A percentile compares a stretch with the other conserved stretches of the same genome.
phyloP scores from a whole-genome alignment of 2,888 invertebrate species.

The Pseudoips prasinana region DNA sequence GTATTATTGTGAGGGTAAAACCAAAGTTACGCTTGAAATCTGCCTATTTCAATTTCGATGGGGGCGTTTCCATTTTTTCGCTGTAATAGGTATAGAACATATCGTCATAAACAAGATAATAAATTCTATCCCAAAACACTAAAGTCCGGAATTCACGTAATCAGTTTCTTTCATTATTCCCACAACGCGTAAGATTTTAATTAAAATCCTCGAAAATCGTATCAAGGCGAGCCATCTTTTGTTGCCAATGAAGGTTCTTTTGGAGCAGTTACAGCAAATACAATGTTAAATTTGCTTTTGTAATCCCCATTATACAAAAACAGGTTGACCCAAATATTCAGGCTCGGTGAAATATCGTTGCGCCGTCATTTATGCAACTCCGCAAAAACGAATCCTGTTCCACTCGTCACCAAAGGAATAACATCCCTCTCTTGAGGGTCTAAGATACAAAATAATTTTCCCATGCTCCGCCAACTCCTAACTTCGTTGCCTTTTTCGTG shows the following conservation, averaged over 20 bases:
- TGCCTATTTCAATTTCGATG: constrained; percentile 50
- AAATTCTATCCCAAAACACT: constrained; percentile 50
- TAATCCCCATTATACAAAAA: constrained; percentile 78
- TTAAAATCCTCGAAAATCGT: constrained; percentile 72
- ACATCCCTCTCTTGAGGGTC: constrained; percentile 50
- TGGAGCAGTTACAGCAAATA: constrained; percentile 72
- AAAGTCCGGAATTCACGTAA: constrained; percentile 47
- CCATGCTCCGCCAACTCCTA: constrained; percentile 38
- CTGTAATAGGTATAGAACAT: constrained; percentile 26
- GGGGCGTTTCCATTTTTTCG: constrained; percentile 34
- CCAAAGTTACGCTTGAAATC: constrained; percentile 50
- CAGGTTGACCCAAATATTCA: constrained; percentile 80
- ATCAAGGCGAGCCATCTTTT: constrained; percentile 69
- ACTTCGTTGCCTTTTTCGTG: constrained; percentile 60
- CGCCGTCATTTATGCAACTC: constrained; percentile 76
- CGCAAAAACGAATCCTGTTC: constrained; percentile 73
- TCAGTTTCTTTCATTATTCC: constrained; percentile 63
- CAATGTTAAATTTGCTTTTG: constrained; percentile 76
- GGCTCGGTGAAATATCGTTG: constrained; percentile 72
- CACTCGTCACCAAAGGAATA: constrained; percentile 54
- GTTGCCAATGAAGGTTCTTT: constrained; percentile 64
- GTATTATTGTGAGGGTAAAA: constrained; percentile 52
- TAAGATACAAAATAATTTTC: constrained; percentile 61
- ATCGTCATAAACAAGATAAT: constrained; percentile 44
- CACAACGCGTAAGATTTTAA: constrained; percentile 73